A percentile compares a stretch with the other conserved stretches of the same genome.
phyloP scores from a whole-genome alignment of 1,140 invertebrate genomes.

The Lerema accius region DNA sequence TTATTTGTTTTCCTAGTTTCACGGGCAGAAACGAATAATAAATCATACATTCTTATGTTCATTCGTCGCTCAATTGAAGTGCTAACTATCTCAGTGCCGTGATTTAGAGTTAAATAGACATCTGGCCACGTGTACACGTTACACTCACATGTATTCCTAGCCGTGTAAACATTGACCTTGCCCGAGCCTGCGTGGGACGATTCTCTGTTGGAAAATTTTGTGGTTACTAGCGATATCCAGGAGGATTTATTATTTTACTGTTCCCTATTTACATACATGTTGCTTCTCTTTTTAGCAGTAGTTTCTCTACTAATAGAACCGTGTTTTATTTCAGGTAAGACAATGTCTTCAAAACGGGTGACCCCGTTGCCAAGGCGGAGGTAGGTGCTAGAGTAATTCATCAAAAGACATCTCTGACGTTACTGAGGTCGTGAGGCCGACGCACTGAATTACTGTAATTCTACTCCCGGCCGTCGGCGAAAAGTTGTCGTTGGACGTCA shows the following conservation, averaged over 20 bases:
- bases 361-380: constrained; percentile 59
- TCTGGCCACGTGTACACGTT: constrained; percentile 18
- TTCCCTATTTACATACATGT: background rate
- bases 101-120: constrained; percentile 29
- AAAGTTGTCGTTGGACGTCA: constrained; percentile 39
- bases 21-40: constrained; percentile 6
- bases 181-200: constrained; percentile 16
- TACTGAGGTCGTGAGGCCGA: constrained; percentile 47
- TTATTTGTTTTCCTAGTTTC: background rate
- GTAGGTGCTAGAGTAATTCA: constrained; percentile 61
- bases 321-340: constrained; percentile 75
- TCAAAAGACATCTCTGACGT: constrained; percentile 47
- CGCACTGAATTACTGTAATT: constrained; percentile 50
- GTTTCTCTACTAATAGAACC: constrained; percentile 12
- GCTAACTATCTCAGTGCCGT: constrained; percentile 14
- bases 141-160: constrained; percentile 17
- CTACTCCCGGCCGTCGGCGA: constrained; percentile 21
- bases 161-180: constrained; percentile 31
- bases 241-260: constrained; percentile 9
- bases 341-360: constrained; percentile 73
- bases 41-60: constrained; percentile 5
- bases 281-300: background rate
- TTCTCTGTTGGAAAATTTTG: constrained; percentile 24
- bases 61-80: constrained; percentile 12
- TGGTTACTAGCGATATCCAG: constrained; percentile 27